These are phyloP conservation scores for Cinclus mexicanus DNA, from an alignment of 2,113 vertebrate species.

Conservation along the genomic window DNA sequence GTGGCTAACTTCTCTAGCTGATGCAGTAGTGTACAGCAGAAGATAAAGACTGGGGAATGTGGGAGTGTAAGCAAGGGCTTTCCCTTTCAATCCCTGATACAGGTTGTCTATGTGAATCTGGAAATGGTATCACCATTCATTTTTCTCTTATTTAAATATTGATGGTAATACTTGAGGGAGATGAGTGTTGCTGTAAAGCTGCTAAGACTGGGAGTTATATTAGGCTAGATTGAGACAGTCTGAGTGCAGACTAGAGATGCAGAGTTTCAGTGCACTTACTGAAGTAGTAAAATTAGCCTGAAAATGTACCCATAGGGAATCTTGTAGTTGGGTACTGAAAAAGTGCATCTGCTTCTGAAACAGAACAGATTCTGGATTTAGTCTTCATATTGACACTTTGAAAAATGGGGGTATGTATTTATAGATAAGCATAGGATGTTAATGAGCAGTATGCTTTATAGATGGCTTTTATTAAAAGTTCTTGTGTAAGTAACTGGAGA, in stretches of 20 bases:
- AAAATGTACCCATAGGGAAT: neutral
- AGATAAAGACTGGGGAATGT: neutral
- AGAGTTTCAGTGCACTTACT: neutral
- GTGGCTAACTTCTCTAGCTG: neutral
- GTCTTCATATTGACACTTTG: neutral
- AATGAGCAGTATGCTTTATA: neutral
- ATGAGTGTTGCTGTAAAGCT: neutral
- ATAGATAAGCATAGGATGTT: neutral
- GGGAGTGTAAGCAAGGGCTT: neutral
- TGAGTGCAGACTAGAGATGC: rapidly evolving
- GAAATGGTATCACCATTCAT: neutral
- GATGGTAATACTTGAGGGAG: neutral
- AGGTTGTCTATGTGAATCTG: neutral
- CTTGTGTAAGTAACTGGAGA: neutral
- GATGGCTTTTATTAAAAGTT: neutral
- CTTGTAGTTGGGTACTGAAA: neutral
- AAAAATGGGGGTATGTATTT: neutral
- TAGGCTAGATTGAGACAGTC: neutral
- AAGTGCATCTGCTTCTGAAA: neutral
- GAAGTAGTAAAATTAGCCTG: neutral
- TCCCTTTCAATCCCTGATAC: neutral
- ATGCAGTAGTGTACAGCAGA: neutral
- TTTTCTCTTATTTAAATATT: neutral
- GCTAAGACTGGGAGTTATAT: neutral
- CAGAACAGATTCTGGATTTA: neutral